These are phyloP conservation scores for Bettongia penicillata DNA, from an alignment of 2,113 vertebrate species.

Conservation along the genomic window DNA sequence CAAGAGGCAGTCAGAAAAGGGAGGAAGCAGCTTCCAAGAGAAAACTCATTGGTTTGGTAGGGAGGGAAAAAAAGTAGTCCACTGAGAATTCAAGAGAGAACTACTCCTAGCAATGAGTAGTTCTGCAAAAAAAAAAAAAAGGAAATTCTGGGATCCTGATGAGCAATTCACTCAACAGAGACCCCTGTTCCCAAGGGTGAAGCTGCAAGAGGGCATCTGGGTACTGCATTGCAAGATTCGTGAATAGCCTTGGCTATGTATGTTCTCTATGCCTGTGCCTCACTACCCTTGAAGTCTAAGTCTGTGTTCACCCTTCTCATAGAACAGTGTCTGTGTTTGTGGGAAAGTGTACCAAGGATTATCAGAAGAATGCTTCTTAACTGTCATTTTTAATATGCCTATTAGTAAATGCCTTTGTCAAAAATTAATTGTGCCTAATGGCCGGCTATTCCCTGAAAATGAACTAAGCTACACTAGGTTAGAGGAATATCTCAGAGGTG, in stretches of 20 bases:
- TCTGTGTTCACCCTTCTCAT: background rate
- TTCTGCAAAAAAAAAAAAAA: background rate
- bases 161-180: background rate
- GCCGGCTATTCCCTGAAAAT: background rate
- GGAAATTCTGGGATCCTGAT: background rate
- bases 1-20: background rate
- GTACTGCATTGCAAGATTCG: no score
- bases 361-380: background rate
- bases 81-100: background rate
- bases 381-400: background rate
- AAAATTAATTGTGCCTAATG: background rate
- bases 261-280: background rate
- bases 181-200: background rate
- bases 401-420: background rate
- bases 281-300: background rate
- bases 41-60: background rate
- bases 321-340: background rate
- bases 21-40: background rate
- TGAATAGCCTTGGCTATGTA: background rate
- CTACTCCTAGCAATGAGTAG: background rate
- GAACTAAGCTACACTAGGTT: background rate
- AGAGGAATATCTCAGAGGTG: background rate
- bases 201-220: background rate
- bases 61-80: background rate
- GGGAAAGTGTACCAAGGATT: background rate